Evolutionary conservation across 2,888 invertebrate genomes (phyloP).

Genomic region (Callinectes sapidus): DNA sequence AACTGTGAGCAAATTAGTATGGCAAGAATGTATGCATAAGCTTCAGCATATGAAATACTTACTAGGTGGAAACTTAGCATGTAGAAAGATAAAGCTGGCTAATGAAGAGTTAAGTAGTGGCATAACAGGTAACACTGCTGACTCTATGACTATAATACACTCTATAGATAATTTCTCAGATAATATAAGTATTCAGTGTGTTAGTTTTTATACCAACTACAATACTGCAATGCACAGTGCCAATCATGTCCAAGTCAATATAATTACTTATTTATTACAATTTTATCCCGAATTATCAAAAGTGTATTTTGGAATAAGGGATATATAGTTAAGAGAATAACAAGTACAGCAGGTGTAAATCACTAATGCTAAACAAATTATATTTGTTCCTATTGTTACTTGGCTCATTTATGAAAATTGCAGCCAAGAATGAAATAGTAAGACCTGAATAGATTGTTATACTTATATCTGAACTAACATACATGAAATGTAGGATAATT

Average conservation of each 20-base stretch:
- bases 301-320: background rate
- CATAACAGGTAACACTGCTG: background rate
- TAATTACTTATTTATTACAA: too few species aligned
- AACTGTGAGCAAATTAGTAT: background rate
- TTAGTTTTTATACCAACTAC: background rate
- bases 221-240: background rate
- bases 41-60: background rate
- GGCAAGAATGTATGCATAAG: background rate
- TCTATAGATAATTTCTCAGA: background rate
- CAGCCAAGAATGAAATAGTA: background rate
- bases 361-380: background rate
- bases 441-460: background rate
- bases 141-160: background rate
- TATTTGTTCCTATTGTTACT: background rate
- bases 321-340: background rate
- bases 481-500: background rate
- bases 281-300: background rate
- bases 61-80: too few species aligned
- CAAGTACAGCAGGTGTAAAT: background rate
- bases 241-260: background rate
- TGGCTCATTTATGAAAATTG: background rate
- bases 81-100: background rate
- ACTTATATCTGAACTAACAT: background rate
- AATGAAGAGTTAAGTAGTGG: background rate
- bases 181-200: background rate